A percentile compares a stretch with the other conserved stretches of the same genome.
Conservation (phyloP, 2,888 invertebrate species). For the Diadegma fenestrale region DNA sequence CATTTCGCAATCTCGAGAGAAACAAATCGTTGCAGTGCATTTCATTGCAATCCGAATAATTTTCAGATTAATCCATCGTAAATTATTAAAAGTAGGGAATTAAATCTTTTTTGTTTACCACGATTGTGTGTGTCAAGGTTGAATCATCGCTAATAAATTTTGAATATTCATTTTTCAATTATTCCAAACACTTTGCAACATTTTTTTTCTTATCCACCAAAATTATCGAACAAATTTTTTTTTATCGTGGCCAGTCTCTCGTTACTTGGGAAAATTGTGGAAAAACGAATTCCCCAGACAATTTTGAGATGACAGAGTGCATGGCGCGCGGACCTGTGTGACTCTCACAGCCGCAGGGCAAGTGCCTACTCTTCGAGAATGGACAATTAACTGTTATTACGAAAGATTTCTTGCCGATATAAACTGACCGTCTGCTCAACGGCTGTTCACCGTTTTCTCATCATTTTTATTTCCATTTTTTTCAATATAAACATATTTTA, state of each 20-base stretch:
- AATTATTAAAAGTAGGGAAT: neutral
- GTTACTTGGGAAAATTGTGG: neutral
- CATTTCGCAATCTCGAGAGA: conserved; percentile 30
- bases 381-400: conserved; percentile 81
- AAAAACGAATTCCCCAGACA: conserved; percentile 37
- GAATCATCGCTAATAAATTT: neutral
- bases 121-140: conserved; percentile 11
- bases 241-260: neutral
- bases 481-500: conserved; percentile 1
- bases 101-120: conserved; percentile 9
- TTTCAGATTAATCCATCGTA: conserved; percentile 17
- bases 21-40: conserved; percentile 32
- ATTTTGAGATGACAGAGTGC: conserved; percentile 38
- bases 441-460: conserved; percentile 30
- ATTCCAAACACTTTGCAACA: neutral
- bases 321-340: conserved; percentile 59
- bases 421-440: conserved; percentile 70
- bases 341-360: conserved; percentile 76
- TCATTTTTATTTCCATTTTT: conserved; percentile 16
- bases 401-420: conserved; percentile 77
- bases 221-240: neutral
- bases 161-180: neutral
- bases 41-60: conserved; percentile 42
- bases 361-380: conserved; percentile 50
- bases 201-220: neutral